A percentile compares a stretch with the other conserved stretches of the same genome.
Evolutionary conservation across 2,797 vertebrate genomes (phyloP).

Genomic region (Anabas testudineus): DNA sequence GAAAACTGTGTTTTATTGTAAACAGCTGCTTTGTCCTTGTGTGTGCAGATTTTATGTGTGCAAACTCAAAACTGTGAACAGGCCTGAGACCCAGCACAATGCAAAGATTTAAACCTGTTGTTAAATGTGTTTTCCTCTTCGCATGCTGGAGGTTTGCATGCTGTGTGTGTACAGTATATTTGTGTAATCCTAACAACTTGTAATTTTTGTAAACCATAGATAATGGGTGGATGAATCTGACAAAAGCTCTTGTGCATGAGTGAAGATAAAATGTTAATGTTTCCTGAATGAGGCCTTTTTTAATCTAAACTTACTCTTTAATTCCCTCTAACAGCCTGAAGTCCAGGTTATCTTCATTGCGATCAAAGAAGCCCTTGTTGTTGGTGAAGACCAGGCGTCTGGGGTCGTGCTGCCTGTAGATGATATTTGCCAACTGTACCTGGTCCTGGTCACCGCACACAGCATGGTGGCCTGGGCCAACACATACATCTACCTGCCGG

Average conservation of each 20-base stretch:
- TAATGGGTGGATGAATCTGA: too few relatives aligned
- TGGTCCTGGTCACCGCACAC: slow-evolving; percentile 84
- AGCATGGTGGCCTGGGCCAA: slow-evolving; percentile 77
- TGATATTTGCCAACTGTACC: slow-evolving; percentile 86
- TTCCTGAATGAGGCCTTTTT: not conserved
- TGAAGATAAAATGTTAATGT: not conserved
- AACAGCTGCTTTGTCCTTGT: not conserved
- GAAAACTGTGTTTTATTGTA: not conserved
- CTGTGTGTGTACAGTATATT: too few relatives aligned
- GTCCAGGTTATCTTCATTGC: slow-evolving; percentile 95
- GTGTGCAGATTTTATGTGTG: not conserved
- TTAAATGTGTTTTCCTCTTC: too few relatives aligned
- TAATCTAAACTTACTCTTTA: slow-evolving; percentile 88
- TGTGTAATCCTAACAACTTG: too few relatives aligned
- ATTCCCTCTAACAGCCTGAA: slow-evolving; percentile 95
- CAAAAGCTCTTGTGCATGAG: too few relatives aligned
- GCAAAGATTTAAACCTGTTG: too few relatives aligned
- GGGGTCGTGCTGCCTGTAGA: slow-evolving; percentile 86
- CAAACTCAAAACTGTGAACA: not conserved
- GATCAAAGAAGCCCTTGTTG: slow-evolving; percentile 95
- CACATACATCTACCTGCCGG: slow-evolving; percentile 89
- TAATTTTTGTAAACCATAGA: too few relatives aligned
- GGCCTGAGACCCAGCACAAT: not conserved
- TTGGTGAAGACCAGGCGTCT: slow-evolving; percentile 89
- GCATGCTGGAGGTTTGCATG: too few relatives aligned